A percentile compares a stretch with the other conserved stretches of the same genome.
Conservation (phyloP, 1,140 invertebrate genomes). For the Reticulitermes speratus region DNA sequence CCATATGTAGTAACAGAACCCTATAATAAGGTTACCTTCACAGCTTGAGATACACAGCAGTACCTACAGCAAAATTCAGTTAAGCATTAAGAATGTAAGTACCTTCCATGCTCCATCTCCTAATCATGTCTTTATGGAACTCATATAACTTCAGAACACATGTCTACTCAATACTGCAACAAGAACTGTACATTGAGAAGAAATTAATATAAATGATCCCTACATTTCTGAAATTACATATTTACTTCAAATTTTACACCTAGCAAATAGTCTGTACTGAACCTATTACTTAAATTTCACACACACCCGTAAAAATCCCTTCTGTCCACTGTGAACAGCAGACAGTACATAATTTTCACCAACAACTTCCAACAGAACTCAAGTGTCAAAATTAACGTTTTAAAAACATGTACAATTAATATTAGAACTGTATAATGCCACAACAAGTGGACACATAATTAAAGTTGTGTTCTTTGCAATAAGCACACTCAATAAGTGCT, state of each 20-base stretch:
- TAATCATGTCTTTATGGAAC: not conserved
- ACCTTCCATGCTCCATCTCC: not conserved
- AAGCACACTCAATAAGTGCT: too few relatives aligned
- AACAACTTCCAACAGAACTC: not conserved
- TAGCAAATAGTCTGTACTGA: not conserved
- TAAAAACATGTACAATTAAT: not conserved
- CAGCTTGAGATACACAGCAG: too few relatives aligned
- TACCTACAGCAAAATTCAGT: too few relatives aligned
- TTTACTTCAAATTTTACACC: not conserved
- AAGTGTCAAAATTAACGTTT: not conserved
- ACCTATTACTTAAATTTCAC: not conserved
- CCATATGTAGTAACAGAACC: too few relatives aligned
- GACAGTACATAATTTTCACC: not conserved
- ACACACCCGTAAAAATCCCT: not conserved
- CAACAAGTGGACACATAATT: not conserved
- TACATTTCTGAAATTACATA: not conserved
- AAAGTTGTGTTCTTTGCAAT: too few relatives aligned
- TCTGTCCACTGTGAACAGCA: not conserved
- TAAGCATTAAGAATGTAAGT: too few relatives aligned
- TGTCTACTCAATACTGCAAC: not conserved
- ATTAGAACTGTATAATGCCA: not conserved
- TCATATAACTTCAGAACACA: not conserved
- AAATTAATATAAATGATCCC: not conserved
- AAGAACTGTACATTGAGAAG: not conserved
- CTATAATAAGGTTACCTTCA: too few relatives aligned